Evolutionary conservation across 92 coral and sea anemone genomes (phyloP).

Genomic region (Parazoanthus darwini): DNA sequence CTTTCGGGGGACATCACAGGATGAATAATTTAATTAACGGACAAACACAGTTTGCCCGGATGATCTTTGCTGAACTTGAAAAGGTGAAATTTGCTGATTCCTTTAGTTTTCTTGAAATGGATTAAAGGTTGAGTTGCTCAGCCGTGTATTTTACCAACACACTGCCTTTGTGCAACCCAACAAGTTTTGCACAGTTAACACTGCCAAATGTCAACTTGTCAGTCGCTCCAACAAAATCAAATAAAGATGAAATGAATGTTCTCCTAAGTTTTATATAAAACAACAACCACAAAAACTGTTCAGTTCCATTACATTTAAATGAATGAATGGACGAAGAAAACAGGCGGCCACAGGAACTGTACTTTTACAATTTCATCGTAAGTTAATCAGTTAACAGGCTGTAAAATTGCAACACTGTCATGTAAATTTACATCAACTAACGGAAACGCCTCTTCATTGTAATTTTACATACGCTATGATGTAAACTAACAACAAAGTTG

Average conservation of each 20-base stretch:
- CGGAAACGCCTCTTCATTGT: too few species aligned
- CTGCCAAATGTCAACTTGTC: conserved; percentile 1
- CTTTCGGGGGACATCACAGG: not conserved
- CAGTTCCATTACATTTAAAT: too few species aligned
- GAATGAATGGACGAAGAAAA: too few species aligned
- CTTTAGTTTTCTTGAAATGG: conserved; percentile 19
- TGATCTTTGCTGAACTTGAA: not conserved
- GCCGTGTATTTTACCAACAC: not conserved
- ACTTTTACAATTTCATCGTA: too few species aligned
- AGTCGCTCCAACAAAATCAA: conserved; percentile 28
- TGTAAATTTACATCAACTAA: too few species aligned
- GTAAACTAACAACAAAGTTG: too few species aligned
- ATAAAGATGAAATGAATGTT: conserved; percentile 30
- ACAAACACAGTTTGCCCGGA: not conserved
- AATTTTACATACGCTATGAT: too few species aligned
- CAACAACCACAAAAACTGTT: too few species aligned
- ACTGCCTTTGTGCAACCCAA: not conserved
- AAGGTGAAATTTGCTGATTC: conserved; percentile 26
- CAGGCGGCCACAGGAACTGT: too few species aligned
- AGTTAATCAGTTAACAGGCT: too few species aligned
- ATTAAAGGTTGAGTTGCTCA: not conserved
- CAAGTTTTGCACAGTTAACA: not conserved
- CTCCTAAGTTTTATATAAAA: not conserved
- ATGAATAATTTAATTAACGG: not conserved
- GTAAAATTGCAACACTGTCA: too few species aligned